Percentiles rank a stretch among this genome's conserved stretches.
These are phyloP conservation scores for Labia minor DNA, from an alignment of 2,888 invertebrate genomes.

Conservation along the genomic window DNA sequence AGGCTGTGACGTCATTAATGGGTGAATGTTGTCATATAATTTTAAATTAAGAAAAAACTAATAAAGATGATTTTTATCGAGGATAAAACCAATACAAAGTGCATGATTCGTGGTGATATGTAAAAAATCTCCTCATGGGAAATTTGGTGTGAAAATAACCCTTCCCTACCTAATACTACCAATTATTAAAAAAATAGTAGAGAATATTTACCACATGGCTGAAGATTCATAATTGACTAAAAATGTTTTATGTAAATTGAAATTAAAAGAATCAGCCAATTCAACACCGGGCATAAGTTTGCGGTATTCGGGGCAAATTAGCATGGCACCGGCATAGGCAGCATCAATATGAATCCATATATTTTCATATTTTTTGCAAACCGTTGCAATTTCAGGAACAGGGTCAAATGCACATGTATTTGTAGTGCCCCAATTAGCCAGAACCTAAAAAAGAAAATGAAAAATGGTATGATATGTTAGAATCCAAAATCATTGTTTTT, in stretches of 20 bases:
- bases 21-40: too few species aligned
- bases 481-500: too few species aligned
- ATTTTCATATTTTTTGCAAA: slow-evolving; percentile 55
- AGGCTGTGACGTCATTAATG: too few species aligned
- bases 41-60: too few species aligned
- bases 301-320: slow-evolving; percentile 84
- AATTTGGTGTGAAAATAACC: too few species aligned
- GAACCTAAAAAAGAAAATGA: slow-evolving; percentile 34
- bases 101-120: too few species aligned
- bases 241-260: slow-evolving; percentile 95
- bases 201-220: slow-evolving; percentile 64
- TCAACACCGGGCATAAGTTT: slow-evolving; percentile 66
- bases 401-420: slow-evolving; percentile 84
- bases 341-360: slow-evolving; percentile 95
- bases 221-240: slow-evolving; percentile 92
- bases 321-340: slow-evolving; percentile 86
- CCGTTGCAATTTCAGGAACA: slow-evolving; percentile 66
- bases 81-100: too few species aligned
- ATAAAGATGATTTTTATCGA: too few species aligned
- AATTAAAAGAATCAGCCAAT: slow-evolving; percentile 78
- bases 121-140: too few species aligned
- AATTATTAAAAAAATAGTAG: background rate
- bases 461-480: too few species aligned
- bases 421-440: slow-evolving; percentile 78
- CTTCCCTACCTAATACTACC: too few species aligned